These are phyloP conservation scores for Montipora cactus DNA, from an alignment of 64 coral and sea anemone species.

Conservation along the genomic window DNA sequence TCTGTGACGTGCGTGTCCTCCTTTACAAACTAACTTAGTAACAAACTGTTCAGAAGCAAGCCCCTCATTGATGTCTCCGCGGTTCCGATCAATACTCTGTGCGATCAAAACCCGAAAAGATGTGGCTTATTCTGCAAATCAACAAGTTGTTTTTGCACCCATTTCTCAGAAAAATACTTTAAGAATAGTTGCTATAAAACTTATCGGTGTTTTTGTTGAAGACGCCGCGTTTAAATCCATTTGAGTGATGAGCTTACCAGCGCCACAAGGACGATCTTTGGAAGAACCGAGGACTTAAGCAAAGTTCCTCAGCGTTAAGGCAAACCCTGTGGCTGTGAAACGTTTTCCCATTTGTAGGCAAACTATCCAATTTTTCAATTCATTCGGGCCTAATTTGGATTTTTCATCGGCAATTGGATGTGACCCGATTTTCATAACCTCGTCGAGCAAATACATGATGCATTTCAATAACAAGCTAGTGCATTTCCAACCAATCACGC, in stretches of 20 bases:
- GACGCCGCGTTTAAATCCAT: not conserved
- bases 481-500: conserved; percentile 57
- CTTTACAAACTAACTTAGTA: too few species aligned
- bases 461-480: conserved; percentile 51
- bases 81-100: not conserved
- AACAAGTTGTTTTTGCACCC: not conserved
- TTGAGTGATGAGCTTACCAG: not conserved
- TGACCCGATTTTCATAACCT: conserved; percentile 57
- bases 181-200: conserved; percentile 19
- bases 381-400: not conserved
- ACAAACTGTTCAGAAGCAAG: too few species aligned
- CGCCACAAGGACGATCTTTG: not conserved
- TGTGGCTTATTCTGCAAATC: not conserved
- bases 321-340: not conserved
- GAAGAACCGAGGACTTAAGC: too few species aligned
- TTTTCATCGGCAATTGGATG: not conserved
- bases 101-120: not conserved
- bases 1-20: not conserved
- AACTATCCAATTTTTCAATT: not conserved
- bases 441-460: conserved; percentile 30
- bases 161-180: not conserved
- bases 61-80: too few species aligned
- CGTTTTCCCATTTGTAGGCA: not conserved
- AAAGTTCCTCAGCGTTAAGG: not conserved
- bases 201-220: conserved; percentile 33